These are phyloP conservation scores for Montipora foliosa DNA, from an alignment of 64 coral and sea anemone genomes.

Conservation along the genomic window DNA sequence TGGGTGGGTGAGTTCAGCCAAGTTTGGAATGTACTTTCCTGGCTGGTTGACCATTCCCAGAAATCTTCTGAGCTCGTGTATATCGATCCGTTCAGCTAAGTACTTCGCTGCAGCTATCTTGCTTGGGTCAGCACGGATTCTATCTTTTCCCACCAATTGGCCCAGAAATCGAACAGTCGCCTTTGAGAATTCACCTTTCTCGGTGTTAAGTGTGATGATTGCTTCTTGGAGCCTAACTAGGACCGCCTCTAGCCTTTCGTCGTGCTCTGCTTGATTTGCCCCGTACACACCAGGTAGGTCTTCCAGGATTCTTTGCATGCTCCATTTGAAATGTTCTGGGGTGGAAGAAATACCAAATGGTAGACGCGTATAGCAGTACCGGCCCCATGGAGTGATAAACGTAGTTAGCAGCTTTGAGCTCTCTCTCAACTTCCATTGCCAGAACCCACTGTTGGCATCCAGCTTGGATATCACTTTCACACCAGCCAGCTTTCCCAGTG, in stretches of 20 bases:
- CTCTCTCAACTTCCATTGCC: not conserved
- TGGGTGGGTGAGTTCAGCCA: not conserved
- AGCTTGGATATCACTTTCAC: not conserved
- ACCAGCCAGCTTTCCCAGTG: not conserved
- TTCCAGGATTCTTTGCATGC: not conserved
- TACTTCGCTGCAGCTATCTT: not conserved
- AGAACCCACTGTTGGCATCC: not conserved
- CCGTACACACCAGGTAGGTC: not conserved
- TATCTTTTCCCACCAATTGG: not conserved
- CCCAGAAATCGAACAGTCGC: not conserved
- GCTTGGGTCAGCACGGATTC: not conserved
- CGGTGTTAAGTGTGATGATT: slow-evolving; percentile 15
- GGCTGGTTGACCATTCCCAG: slow-evolving; percentile 55
- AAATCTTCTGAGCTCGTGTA: not conserved
- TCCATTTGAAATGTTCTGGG: not conserved
- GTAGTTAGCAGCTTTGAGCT: not conserved
- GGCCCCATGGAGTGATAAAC: slow-evolving; percentile 29
- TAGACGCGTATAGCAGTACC: slow-evolving; percentile 39
- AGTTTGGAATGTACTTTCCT: slow-evolving; percentile 51
- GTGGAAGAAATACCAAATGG: slow-evolving; percentile 43
- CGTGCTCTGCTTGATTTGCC: not conserved
- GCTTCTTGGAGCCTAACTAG: not conserved
- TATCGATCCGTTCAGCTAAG: not conserved
- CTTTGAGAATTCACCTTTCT: slow-evolving; percentile 31
- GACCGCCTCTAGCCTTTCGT: not conserved